These are phyloP conservation scores for Gymnocephalus cernua DNA, from an alignment of 2,113 vertebrate species.

Conservation along the genomic window DNA sequence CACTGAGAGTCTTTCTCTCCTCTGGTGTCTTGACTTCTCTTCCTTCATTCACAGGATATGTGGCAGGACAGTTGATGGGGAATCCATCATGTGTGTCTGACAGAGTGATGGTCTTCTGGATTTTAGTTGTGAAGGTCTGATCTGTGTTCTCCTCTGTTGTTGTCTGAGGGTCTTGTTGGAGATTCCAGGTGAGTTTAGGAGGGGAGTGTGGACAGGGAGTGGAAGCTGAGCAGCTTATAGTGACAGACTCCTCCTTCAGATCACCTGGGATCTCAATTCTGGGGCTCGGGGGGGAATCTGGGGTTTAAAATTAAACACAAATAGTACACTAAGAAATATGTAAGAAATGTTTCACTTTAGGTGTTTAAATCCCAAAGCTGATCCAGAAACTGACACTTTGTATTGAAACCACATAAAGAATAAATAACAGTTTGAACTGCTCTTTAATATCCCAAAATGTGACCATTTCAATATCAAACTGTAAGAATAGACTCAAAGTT, in stretches of 20 bases:
- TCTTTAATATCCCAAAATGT: no score
- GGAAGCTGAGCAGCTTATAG: conserved; percentile 57
- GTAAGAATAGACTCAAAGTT: no score
- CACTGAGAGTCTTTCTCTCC: conserved; percentile 25
- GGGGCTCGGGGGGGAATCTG: conserved; percentile 54
- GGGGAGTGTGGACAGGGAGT: conserved; percentile 57
- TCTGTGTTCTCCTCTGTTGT: conserved; percentile 1
- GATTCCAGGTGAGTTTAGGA: conserved; percentile 57
- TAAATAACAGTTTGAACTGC: no score
- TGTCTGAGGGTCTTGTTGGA: conserved; percentile 1
- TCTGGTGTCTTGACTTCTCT: neutral
- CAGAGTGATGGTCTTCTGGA: conserved; percentile 36
- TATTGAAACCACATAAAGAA: no score
- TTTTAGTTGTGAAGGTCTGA: conserved; percentile 22
- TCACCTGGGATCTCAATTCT: conserved; percentile 12
- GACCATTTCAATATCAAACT: no score
- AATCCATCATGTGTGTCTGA: conserved; percentile 39
- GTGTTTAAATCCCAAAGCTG: no score
- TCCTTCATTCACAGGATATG: conserved; percentile 38
- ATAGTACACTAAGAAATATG: no score
- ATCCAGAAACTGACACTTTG: no score
- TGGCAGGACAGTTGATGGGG: conserved; percentile 51
- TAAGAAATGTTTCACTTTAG: no score
- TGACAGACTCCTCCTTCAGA: conserved; percentile 34
- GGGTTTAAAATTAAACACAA: neutral